These are phyloP conservation scores for Protobothrops flavoviridis DNA, from an alignment of 2,113 vertebrate species.

Conservation along the genomic window DNA sequence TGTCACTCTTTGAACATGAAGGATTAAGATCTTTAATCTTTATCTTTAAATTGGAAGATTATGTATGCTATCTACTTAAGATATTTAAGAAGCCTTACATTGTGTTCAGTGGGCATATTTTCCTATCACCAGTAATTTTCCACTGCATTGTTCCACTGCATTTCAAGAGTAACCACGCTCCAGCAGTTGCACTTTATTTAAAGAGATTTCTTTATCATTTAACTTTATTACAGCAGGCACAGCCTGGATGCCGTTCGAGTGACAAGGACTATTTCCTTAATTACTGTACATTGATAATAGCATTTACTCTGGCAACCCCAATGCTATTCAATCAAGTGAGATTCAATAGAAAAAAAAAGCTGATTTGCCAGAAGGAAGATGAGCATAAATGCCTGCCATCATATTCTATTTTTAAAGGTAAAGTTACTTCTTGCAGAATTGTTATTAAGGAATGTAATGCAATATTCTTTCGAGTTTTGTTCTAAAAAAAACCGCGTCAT, in stretches of 20 bases:
- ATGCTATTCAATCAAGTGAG: conserved; percentile 73
- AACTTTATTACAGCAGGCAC: conserved; percentile 68
- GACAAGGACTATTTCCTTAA: conserved; percentile 76
- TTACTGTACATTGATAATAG: conserved; percentile 73
- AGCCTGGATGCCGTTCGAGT: conserved; percentile 64
- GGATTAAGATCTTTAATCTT: conserved; percentile 43
- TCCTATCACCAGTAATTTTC: conserved; percentile 36
- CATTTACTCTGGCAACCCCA: conserved; percentile 71
- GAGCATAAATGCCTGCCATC: conserved; percentile 70
- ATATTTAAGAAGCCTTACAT: conserved; percentile 47
- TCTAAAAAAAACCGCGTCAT: conserved; percentile 30
- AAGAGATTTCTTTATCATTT: conserved; percentile 68
- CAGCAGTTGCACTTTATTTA: conserved; percentile 48
- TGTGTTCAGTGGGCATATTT: conserved; percentile 29
- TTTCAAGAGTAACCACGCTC: conserved; percentile 34
- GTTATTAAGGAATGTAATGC: conserved; percentile 64
- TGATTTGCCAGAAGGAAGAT: conserved; percentile 75
- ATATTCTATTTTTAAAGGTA: conserved; percentile 74
- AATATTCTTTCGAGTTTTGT: conserved; percentile 56
- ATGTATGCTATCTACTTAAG: conserved; percentile 52
- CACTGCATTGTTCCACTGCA: conserved; percentile 3
- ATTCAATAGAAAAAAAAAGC: conserved; percentile 70
- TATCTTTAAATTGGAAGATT: conserved; percentile 59
- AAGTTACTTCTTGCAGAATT: conserved; percentile 66
- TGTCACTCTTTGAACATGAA: conserved; percentile 49